Evolutionary conservation across 2,113 vertebrate species (phyloP).

Genomic region (Pica pica): DNA sequence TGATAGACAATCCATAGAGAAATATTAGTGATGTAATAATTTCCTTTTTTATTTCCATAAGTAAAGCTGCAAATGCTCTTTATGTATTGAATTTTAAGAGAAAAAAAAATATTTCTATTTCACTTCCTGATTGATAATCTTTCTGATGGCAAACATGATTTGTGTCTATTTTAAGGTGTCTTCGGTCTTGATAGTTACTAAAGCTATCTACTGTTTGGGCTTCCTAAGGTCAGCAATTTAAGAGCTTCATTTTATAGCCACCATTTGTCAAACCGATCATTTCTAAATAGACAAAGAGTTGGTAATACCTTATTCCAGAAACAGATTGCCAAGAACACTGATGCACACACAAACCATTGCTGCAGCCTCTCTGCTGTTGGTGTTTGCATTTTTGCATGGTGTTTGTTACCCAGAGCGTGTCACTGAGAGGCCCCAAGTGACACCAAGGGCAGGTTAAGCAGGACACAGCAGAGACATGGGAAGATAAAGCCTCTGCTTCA

Average conservation of each 20-base stretch:
- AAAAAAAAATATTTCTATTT: not conserved
- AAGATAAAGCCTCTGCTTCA: not conserved
- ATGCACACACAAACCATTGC: not conserved
- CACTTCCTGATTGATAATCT: not conserved
- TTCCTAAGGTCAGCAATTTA: not conserved
- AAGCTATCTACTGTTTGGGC: not conserved
- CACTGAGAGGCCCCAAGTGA: accelerated
- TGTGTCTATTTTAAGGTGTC: not conserved
- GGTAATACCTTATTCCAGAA: not conserved
- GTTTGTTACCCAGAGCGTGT: not conserved
- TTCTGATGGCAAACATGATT: not conserved
- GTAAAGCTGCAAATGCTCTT: not conserved
- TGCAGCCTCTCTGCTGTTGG: not conserved
- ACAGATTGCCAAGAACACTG: not conserved
- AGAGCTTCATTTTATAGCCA: not conserved
- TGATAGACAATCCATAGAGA: not conserved
- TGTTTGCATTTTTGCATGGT: not conserved
- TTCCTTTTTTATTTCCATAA: not conserved
- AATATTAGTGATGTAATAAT: not conserved
- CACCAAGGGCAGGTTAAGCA: not conserved
- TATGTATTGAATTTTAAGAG: not conserved
- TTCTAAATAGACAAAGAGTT: not conserved
- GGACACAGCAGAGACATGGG: accelerated
- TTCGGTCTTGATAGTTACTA: not conserved
- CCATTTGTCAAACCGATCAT: not conserved